Evolutionary conservation across 2,888 invertebrate species (phyloP).

Genomic region (Tipula confusa): DNA sequence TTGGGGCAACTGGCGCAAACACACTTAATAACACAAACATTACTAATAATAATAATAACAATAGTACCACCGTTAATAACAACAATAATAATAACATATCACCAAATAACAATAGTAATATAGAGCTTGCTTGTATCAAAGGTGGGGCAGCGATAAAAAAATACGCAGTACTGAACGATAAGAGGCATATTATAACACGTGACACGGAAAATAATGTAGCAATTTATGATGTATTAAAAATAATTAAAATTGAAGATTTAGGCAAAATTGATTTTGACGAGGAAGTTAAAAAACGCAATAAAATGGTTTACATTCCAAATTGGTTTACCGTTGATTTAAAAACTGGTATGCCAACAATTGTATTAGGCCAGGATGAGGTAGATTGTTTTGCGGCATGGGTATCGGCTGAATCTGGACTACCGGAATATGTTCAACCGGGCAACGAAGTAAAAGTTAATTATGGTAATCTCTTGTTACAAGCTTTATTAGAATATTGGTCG

Average conservation of each 20-base stretch:
- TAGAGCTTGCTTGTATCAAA: conserved; percentile 51
- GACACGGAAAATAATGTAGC: conserved; percentile 89
- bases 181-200: conserved; percentile 90
- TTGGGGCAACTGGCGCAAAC: neutral
- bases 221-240: conserved; percentile 89
- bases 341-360: conserved; percentile 97
- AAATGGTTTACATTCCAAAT: conserved; percentile 94
- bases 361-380: conserved; percentile 93
- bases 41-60: conserved; percentile 35
- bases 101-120: conserved; percentile 42
- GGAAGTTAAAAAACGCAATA: conserved; percentile 84
- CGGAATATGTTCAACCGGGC: conserved; percentile 55
- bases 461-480: conserved; percentile 89
- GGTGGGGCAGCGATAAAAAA: conserved; percentile 92
- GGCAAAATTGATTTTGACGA: conserved; percentile 90
- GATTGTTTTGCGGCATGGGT: conserved; percentile 99
- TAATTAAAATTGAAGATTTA: conserved; percentile 81
- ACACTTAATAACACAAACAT: neutral
- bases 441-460: conserved; percentile 64
- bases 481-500: conserved; percentile 92
- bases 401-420: conserved; percentile 90
- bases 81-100: conserved; percentile 37
- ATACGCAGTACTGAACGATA: conserved; percentile 90
- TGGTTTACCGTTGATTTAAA: conserved; percentile 99
- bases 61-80: conserved; percentile 36